Percentiles rank a stretch among this genome's conserved stretches.
Evolutionary conservation across 2,113 vertebrate genomes (phyloP).

Genomic region (Pimephales promelas): DNA sequence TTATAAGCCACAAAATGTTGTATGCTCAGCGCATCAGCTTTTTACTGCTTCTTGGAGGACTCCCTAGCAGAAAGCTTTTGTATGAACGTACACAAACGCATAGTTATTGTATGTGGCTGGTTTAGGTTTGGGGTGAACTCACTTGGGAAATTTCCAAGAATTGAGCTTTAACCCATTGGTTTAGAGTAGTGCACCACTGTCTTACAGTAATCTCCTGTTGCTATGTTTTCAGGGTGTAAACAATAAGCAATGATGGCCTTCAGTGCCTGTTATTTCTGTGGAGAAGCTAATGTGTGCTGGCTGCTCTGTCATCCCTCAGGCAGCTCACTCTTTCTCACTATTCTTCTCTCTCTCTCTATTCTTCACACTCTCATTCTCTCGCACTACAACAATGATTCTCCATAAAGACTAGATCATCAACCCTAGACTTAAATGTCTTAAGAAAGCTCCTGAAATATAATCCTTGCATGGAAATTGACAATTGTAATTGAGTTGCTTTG

Average conservation of each 20-base stretch:
- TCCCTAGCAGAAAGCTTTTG: constrained; percentile 3
- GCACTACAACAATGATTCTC: not conserved
- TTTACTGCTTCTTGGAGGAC: constrained; percentile 6
- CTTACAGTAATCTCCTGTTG: constrained; percentile 41
- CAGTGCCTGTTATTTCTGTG: constrained; percentile 22
- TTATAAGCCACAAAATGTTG: constrained; percentile 14
- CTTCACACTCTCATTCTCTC: not conserved
- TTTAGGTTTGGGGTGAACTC: not conserved
- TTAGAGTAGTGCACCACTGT: constrained; percentile 4
- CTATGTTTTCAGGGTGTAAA: constrained; percentile 29
- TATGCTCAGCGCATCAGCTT: not conserved
- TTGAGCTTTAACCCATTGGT: not conserved
- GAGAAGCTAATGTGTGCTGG: constrained; percentile 47
- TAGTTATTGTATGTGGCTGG: not conserved
- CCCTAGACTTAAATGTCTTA: not conserved
- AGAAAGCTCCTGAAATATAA: not conserved
- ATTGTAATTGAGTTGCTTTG: not conserved
- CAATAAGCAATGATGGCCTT: constrained; percentile 29
- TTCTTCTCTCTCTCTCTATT: not conserved
- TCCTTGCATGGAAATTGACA: not conserved
- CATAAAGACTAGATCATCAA: not conserved
- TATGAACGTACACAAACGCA: not conserved
- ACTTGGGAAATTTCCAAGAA: constrained; percentile 20
- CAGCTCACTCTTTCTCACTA: constrained; percentile 20
- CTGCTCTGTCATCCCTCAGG: constrained; percentile 40